These are phyloP conservation scores for Periparus ater DNA, from an alignment of 2,797 vertebrate species.

Conservation along the genomic window DNA sequence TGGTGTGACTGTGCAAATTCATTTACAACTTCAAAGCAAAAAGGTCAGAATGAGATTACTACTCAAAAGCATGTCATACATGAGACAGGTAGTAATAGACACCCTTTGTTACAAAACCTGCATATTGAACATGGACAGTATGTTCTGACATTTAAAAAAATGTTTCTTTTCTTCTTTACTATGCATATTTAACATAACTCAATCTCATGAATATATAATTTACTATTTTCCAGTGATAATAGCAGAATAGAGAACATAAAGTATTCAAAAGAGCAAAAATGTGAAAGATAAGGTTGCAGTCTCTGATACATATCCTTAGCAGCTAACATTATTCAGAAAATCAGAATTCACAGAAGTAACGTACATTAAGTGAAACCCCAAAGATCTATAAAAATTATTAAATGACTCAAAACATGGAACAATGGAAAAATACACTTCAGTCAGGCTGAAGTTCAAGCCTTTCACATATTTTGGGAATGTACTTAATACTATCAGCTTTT, in stretches of 20 bases:
- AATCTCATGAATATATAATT: neutral
- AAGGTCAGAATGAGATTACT: neutral
- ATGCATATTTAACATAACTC: neutral
- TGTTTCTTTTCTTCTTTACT: neutral
- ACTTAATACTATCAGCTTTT: neutral
- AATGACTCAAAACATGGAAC: neutral
- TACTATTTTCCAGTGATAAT: neutral
- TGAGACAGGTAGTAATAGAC: neutral
- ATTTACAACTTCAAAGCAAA: neutral
- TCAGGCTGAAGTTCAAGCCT: neutral
- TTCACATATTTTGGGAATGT: neutral
- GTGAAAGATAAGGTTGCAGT: neutral
- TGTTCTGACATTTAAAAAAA: constrained; percentile 13
- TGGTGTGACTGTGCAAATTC: neutral
- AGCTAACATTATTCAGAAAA: neutral
- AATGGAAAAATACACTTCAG: neutral
- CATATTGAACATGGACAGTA: neutral
- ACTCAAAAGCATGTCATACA: neutral
- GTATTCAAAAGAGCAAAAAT: neutral
- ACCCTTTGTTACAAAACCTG: neutral
- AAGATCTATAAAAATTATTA: neutral
- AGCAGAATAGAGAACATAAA: neutral
- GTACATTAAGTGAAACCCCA: neutral
- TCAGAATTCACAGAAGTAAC: neutral
- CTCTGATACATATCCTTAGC: neutral